phyloP scores from a whole-genome alignment of 2,888 invertebrate genomes.

The Eupithecia subfuscata region DNA sequence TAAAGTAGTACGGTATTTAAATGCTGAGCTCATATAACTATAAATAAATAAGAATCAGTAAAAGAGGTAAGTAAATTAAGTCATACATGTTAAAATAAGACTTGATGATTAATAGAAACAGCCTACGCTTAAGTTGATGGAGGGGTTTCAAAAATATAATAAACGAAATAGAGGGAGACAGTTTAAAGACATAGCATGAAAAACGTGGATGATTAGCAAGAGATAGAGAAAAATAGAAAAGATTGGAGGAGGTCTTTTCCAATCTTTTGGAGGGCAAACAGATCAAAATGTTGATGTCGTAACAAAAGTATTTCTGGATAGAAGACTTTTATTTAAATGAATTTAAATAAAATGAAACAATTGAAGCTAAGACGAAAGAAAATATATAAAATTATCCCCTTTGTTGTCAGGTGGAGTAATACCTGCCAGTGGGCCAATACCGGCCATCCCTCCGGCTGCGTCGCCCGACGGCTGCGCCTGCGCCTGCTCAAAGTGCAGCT shows the following conservation, averaged over 20 bases:
- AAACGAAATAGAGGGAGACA: no score
- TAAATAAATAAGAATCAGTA: no score
- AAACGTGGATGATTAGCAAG: no score
- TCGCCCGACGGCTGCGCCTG: constrained; percentile 47
- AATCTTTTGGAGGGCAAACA: no score
- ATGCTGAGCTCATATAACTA: not conserved
- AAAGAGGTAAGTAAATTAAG: not conserved
- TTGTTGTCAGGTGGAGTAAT: constrained; percentile 30
- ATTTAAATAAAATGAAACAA: no score
- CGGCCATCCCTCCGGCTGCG: constrained; percentile 20
- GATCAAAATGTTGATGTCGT: no score
- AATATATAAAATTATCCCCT: not conserved
- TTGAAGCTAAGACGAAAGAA: not conserved
- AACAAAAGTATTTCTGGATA: no score
- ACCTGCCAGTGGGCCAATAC: constrained; percentile 32
- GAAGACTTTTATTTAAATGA: no score
- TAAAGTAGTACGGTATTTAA: not conserved
- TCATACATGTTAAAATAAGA: not conserved
- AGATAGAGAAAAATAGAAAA: no score
- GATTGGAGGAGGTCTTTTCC: no score
- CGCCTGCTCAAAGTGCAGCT: constrained; percentile 66
- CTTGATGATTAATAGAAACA: not conserved
- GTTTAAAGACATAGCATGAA: no score
- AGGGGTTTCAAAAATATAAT: no score
- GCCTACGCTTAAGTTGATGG: not conserved